Evolutionary conservation across 2,888 invertebrate species (phyloP), one percentile per base, ranked within the genome.

Genomic region (Luperina testacea): DNA sequence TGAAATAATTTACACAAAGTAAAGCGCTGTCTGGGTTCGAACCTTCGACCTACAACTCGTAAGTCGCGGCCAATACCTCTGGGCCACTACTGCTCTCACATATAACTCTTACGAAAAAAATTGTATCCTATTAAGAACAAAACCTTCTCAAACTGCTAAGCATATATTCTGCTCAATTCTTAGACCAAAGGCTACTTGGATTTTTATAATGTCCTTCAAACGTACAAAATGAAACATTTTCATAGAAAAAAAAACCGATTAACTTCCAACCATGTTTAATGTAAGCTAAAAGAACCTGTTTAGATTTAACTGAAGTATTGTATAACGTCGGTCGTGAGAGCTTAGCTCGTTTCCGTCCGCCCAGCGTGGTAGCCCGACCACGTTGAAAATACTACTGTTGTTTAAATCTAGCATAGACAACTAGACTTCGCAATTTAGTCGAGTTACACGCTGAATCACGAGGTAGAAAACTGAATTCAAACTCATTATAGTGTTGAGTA

Each of bases 281-380:
- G 83, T 83, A 70, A 82, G 75, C 78, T 86, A 88, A 84, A 84
- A 83, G 85, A 93, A 93, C 92, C 91, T 84, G 92, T 92, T 92
- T 90, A 77, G 82, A 88, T 83, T 85, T 74, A 84, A 90, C 89
- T 89, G 90, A 89, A 91, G 88, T 90, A 91, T 91, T 92, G 89
- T 91, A 88, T 91, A 90, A 88, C 84, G 89, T 86, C 91, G 90
- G 90, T 87, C 91, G 90, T 91, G 91, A 90, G 92, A 92, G 89
- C 87, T n/a, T 85, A 73, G 67, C 68, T 64, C 75, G 88, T 89
- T 90, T 91, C 91, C 91, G 89, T 86, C 88, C 87, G 83, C 79
- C 75, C 75, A 83, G 87, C 72, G 75, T 84, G 82, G 84, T 86
- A 85, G 83, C 75, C 84, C 83, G 72, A 77, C 81, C 76, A 72